Percentiles rank a stretch among this genome's conserved stretches.
Evolutionary conservation across 2,888 invertebrate species (phyloP).

Genomic region (Aromia moschata): DNA sequence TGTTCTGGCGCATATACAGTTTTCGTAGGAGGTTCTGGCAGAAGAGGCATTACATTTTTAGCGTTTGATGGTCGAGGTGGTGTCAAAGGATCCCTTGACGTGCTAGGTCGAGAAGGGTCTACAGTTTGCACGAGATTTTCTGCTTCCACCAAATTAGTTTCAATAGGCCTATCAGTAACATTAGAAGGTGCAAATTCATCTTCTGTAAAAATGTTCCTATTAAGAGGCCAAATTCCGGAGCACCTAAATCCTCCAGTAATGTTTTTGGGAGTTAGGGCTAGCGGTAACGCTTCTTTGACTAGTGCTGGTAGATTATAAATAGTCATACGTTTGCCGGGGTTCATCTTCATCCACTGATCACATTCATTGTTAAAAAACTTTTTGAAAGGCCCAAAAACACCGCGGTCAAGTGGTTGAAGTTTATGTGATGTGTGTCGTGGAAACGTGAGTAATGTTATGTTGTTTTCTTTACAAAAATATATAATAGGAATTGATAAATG

Average conservation of each 20-base stretch:
- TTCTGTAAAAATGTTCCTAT: background rate
- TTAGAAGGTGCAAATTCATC: background rate
- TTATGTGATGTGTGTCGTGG: background rate
- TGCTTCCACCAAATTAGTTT: background rate
- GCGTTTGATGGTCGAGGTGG: no score
- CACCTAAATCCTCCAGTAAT: background rate
- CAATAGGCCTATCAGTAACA: background rate
- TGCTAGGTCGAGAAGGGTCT: background rate
- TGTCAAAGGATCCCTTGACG: background rate
- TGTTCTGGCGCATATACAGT: background rate
- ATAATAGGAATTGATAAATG: background rate
- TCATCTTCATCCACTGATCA: background rate
- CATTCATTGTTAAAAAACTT: background rate
- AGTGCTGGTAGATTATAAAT: conserved; percentile 2
- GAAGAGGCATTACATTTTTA: no score
- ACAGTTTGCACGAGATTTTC: background rate
- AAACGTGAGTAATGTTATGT: background rate
- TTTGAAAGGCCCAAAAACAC: conserved; percentile 6
- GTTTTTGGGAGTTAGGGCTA: background rate
- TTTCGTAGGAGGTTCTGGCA: background rate
- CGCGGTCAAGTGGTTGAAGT: conserved; percentile 5
- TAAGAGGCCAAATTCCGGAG: background rate
- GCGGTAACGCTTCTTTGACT: background rate
- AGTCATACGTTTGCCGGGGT: background rate
- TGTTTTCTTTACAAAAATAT: background rate